Evolutionary conservation across 2,888 invertebrate species (phyloP), one percentile per base, ranked within the genome.

Genomic region (Eupithecia insigniata): DNA sequence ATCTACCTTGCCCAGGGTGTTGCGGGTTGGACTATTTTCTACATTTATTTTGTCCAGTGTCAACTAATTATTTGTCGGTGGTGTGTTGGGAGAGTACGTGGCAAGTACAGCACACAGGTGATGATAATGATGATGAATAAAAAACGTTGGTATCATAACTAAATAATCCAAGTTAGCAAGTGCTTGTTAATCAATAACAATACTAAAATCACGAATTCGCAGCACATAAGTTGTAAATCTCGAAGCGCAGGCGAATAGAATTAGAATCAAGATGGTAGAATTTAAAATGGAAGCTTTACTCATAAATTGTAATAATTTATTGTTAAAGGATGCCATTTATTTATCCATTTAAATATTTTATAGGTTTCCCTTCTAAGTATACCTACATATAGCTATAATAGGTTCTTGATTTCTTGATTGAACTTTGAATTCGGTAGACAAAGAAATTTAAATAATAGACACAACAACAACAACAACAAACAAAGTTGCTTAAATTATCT

Each of bases 161-260:
- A 7, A 7, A 8, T 55, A 55, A 55, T 55, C 55, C 55, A 14
- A 55, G 64, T 62, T 62, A 32, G 61, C 36, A 34, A 36, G 64
- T 36, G 18, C 26, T 26, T 34, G 81, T 74, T 86, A 85, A 36
- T 36, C 34, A 64, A 26, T 36, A 64, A 14, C 64, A 39, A 64
- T 26, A 26, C 6, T 22, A 6, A 34, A 64, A 87, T 89, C 86
- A 87, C 81, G 89, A 83, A 89, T 87, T 84, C 86, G 74, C 70
- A 28, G 69, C 79, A 71, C 78, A 79, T 77, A 75, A 76, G 71
- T 74, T 79, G 80, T 85, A 81, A 80, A 87, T 87, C 85, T 85
- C 81, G 66, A 73, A n/a, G 34, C 16, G 43, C 55, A 69, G 66
- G 69, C 72, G 62, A 46, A 66, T 34, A 12, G 61, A 70, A 51